These are phyloP conservation scores for Phalacrocorax carbo DNA, from an alignment of 2,113 vertebrate species.

Conservation along the genomic window DNA sequence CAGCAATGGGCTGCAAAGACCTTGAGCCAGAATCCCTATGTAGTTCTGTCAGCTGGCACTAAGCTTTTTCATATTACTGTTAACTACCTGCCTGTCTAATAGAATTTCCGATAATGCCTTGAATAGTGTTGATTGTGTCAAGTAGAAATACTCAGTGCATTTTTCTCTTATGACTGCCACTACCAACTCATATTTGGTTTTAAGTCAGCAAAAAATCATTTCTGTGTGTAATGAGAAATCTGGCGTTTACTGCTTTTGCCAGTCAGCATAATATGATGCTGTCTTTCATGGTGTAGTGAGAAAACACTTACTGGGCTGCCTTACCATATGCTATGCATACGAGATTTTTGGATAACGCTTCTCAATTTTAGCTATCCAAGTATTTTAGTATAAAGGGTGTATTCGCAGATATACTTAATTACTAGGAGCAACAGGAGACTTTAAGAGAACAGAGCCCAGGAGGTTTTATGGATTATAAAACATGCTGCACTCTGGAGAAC, in stretches of 20 bases:
- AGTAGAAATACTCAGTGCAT: background rate
- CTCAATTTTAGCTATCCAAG: background rate
- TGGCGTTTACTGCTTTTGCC: background rate
- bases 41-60: background rate
- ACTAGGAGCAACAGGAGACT: background rate
- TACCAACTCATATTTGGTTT: background rate
- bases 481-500: fast-evolving
- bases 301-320: background rate
- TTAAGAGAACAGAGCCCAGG: background rate
- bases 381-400: background rate
- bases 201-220: background rate
- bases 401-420: background rate
- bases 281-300: background rate
- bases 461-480: background rate
- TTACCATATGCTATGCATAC: fast-evolving
- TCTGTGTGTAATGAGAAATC: background rate
- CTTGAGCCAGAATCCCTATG: background rate
- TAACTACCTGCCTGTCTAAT: background rate
- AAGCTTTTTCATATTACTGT: background rate
- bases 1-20: background rate
- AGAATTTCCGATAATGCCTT: background rate
- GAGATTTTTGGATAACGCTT: background rate
- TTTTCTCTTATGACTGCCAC: background rate
- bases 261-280: background rate
- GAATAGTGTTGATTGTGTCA: background rate